These are phyloP conservation scores for Caenorhabditis sp. DNA, from an alignment of 2,888 invertebrate species.

Conservation along the genomic window DNA sequence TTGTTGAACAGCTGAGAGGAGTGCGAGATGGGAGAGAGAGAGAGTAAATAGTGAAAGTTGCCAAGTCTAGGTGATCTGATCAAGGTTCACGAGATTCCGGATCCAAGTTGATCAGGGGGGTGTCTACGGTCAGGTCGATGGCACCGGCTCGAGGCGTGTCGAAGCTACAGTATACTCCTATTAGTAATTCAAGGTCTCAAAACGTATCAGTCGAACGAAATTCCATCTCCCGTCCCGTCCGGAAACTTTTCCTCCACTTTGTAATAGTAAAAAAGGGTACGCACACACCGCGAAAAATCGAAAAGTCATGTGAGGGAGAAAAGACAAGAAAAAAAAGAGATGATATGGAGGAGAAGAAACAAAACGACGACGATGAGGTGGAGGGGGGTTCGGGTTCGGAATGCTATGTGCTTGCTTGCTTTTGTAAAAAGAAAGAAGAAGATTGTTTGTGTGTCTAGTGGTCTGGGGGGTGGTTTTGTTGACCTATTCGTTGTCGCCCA, in stretches of 20 bases:
- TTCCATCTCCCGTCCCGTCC: background rate
- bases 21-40: background rate
- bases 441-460: constrained; percentile 37
- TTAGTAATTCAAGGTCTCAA: too few species aligned
- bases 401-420: constrained; percentile 31
- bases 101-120: too few species aligned
- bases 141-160: too few species aligned
- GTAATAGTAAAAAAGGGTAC: constrained; percentile 40
- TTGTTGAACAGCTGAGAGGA: background rate
- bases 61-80: constrained; percentile 7
- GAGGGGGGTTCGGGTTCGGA: constrained; percentile 20
- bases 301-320: constrained; percentile 37
- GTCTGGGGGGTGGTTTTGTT: constrained; percentile 51
- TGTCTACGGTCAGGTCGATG: too few species aligned
- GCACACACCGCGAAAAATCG: constrained; percentile 18
- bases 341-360: constrained; percentile 8
- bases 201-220: background rate
- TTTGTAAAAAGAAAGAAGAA: constrained; percentile 19
- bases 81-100: background rate
- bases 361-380: background rate
- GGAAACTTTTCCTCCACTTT: background rate
- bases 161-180: too few species aligned
- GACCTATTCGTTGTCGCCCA: constrained; percentile 38
- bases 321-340: background rate
- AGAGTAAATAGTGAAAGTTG: background rate